Base-by-base conservation (phyloP, 2,797 vertebrate genomes). In the Chaetophractus vellerosus region DNA sequence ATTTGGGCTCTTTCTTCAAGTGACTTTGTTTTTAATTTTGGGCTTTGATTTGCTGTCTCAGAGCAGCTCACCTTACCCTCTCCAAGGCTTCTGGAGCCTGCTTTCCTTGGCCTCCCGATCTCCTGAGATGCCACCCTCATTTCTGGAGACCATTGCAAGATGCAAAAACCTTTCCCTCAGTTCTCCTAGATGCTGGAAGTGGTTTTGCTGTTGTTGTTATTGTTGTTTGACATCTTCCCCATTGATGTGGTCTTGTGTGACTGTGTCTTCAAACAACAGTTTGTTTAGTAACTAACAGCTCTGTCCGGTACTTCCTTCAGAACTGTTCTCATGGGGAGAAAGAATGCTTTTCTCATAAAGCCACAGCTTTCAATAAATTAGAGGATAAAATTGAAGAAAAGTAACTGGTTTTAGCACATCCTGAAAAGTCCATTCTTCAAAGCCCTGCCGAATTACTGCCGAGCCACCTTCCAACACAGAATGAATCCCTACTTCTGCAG, bases 221-320 rank as follows among this genome's bases (percentile, higher is more conserved):
- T 38, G 38, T 64, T 7, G 38, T 19, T 23, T 9, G 2, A 57
- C 16, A 15, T 90, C 64, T 84, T 59, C 92, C 36, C 63, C 57
- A 41, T 74, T 2, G 0, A 1, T 90, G 76, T 64, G 91, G 87
- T 78, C 50, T 15, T 38, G 26, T 80, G 8, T 69, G 74, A 74
- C 81, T 31, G 5, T 24, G n/a, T 59, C 75, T 63, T 76, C 55
- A 91, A 75, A 79, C 36, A 93, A 52, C 38, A 81, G 12, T 69
- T 6, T 15, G 33, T 50, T 78, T 96, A 95, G 83, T 93, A 83
- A 45, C 61, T 36, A 88, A 63, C 93, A 95, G 92, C 91, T 94
- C 85, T 33, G 0, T 48, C 38, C 45, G 33, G 21, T 45, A 14
- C 68, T 64, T 64, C 68, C 79, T 82, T 72, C 68, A n/a, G 57